Percentiles rank a stretch among this genome's conserved stretches.
These are phyloP conservation scores for Heptranchias perlo DNA, from an alignment of 2,113 vertebrate genomes.

Conservation along the genomic window DNA sequence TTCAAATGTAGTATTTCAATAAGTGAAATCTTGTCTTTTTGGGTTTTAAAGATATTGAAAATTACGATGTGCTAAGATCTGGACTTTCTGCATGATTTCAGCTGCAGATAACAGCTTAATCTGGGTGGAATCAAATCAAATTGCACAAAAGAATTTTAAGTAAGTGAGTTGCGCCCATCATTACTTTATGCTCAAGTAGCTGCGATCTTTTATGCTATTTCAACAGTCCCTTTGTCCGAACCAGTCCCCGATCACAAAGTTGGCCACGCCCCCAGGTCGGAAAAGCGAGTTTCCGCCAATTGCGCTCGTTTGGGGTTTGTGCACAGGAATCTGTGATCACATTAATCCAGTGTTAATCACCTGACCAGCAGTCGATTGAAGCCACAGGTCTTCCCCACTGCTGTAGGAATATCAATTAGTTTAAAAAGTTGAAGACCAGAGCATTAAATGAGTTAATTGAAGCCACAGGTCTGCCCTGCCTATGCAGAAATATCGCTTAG, in stretches of 20 bases:
- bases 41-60: background rate
- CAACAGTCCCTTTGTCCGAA: background rate
- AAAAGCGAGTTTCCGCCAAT: background rate
- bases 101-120: background rate
- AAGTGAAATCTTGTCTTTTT: background rate
- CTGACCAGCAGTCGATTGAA: background rate
- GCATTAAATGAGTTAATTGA: background rate
- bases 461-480: background rate
- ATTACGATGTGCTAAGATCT: background rate
- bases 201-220: background rate
- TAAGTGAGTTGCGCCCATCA: background rate
- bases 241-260: background rate
- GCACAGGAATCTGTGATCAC: background rate
- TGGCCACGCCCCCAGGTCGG: background rate
- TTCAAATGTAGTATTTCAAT: background rate
- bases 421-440: no score
- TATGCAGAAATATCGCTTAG: background rate
- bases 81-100: background rate
- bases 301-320: background rate
- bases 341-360: background rate
- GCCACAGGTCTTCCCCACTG: background rate
- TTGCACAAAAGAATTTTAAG: background rate
- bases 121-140: background rate
- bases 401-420: background rate
- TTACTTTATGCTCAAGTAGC: background rate